Evolutionary conservation across 2,888 invertebrate species (phyloP), one percentile per base, ranked within the genome.

Genomic region (Lasioglossum vierecki): DNA sequence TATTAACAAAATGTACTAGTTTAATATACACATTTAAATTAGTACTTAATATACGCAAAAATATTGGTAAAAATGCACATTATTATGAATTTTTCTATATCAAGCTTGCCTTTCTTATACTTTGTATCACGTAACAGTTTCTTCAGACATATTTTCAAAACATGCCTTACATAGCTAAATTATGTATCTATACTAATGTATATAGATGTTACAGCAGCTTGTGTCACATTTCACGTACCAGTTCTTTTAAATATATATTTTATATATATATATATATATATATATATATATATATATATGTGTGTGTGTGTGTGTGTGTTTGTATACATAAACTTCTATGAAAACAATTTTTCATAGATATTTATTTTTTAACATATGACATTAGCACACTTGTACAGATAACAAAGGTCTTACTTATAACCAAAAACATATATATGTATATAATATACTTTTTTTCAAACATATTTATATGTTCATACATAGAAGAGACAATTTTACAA

Each of bases 11-110:
- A 80, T 35, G 44, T 76, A 79, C 57, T 60, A 68, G 41, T 35
- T 66, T 44, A 79, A 81, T 77, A 53, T 35, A 46, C 71, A 81
- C 68, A 70, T 76, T 75, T 80, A 87, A 87, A 86, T 39, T 39
- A 80, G 72, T 87, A 80, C 79, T 83, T 78, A 81, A 88, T 80
- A 77, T 80, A 82, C 76, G 74, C 82, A 84, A 87, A 88, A 87
- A 83, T 70, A 76, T 79, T 79, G 41, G 76, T 87, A 84, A 80
- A 88, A 87, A 86, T 87, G 76, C 66, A 78, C 68, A 82, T 76
- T 71, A 49, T 81, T 76, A 87, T 83, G 80, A 83, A 84, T 66
- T 44, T 74, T 60, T 39, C 57, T 75, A 75, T 60, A 15, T 70
- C 57, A 77, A 82, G 72, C 70, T 79, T 83, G 57, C 70, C 53